Evolutionary conservation across 2,113 vertebrate genomes (phyloP), one percentile per base, ranked within the genome.

Genomic region (Polyodon spathula): DNA sequence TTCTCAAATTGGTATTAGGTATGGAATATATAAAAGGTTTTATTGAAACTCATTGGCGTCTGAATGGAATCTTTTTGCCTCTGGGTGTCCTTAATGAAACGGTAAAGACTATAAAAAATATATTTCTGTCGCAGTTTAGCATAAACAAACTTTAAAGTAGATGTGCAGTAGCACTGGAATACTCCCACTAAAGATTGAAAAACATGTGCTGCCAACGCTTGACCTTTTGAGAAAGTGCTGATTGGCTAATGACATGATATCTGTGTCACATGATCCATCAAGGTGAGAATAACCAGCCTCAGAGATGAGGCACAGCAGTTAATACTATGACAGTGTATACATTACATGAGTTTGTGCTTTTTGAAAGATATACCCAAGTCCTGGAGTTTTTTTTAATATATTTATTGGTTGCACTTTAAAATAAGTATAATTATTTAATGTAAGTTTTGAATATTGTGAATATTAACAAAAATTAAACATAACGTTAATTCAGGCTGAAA

Each of bases 111-210:
- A 50, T n/a, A n/a, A 58, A 17, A 10, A 4, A 40, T 8, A 27
- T 14, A 15, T 43, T 44, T 10, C 8, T 15, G 16, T 58, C 40
- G 17, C n/a, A 43, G 16, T 58, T 41, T 58, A 10, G 56, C 8
- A 44, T 58, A 42, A 43, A 58, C 40, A 58, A 17, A 58, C n/a
- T 58, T 40, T 9, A 56, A 40, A 58, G 16, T 40, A 16, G 56
- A 15, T 58, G 38, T 58, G 41, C 48, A 50, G 9, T n/a, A 50
- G 12, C 48, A 50, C 27, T 27, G 27, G 27, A 2, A 3, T 27
- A 50, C 5, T 50, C 48, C 48, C 48, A 50, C 6, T 12, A n/a
- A 50, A n/a, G 48, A n/a, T 50, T 50, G 14, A 11, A 50, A 50
- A 50, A 50, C 15, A 11, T 50, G 4, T 12, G 10, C 48, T 50